These are phyloP conservation scores for Tipula helvola DNA, from an alignment of 2,888 invertebrate genomes.

Conservation along the genomic window DNA sequence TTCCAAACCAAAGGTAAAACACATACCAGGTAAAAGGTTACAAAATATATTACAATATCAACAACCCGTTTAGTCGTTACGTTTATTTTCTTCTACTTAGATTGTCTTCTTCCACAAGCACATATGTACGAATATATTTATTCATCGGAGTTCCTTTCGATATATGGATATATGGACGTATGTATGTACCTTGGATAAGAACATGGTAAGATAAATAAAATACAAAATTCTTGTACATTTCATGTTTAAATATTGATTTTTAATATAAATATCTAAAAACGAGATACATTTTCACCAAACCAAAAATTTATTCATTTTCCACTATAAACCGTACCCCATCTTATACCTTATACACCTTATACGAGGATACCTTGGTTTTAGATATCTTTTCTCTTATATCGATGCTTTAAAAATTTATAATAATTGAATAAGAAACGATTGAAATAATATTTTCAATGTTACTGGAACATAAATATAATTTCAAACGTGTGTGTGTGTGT, in stretches of 20 bases:
- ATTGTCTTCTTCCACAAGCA: background rate
- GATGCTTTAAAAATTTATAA: background rate
- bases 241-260: slow-evolving; percentile 4
- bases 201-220: background rate
- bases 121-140: background rate
- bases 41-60: background rate
- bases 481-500: background rate
- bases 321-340: background rate
- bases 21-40: background rate
- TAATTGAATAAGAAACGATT: slow-evolving; percentile 4
- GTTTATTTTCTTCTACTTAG: background rate
- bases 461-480: background rate
- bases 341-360: background rate
- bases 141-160: background rate
- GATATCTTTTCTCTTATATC: background rate
- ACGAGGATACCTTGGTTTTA: background rate
- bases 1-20: background rate
- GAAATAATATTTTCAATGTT: background rate
- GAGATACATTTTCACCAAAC: background rate
- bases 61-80: background rate
- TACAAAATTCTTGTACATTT: background rate
- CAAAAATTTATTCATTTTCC: background rate
- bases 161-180: background rate
- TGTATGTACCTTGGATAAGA: background rate
- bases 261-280: background rate